Conservation (phyloP, 2,113 vertebrate genomes). For the Takifugu bimaculatus region DNA sequence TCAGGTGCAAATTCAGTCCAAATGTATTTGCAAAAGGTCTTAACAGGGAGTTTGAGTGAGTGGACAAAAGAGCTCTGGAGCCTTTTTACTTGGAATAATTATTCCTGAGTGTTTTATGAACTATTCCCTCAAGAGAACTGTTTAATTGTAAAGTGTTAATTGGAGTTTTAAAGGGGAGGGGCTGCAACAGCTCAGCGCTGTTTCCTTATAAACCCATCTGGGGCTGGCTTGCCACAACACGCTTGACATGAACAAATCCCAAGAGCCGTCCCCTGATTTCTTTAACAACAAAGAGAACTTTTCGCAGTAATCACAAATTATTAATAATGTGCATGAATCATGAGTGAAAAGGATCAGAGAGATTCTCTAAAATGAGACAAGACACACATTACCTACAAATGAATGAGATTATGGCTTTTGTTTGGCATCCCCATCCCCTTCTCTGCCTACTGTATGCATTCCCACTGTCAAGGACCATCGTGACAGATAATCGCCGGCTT, state of each 20-base stretch:
- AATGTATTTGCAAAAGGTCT: slow-evolving; percentile 35
- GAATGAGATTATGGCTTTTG: slow-evolving; percentile 42
- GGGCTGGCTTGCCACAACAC: slow-evolving; percentile 66
- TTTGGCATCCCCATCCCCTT: slow-evolving; percentile 16
- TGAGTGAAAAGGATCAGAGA: slow-evolving; percentile 18
- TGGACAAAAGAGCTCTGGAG: slow-evolving; percentile 47
- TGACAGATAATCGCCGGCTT: slow-evolving; percentile 38
- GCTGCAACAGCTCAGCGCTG: slow-evolving; percentile 42
- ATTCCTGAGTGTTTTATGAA: slow-evolving; percentile 60
- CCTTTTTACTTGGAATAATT: slow-evolving; percentile 56
- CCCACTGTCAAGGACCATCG: slow-evolving; percentile 28
- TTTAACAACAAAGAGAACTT: slow-evolving; percentile 35
- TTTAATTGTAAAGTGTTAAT: slow-evolving; percentile 76
- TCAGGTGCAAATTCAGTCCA: slow-evolving; percentile 11
- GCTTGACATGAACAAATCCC: slow-evolving; percentile 41
- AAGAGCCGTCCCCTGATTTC: slow-evolving; percentile 34
- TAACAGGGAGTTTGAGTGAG: slow-evolving; percentile 22
- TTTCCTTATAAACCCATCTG: slow-evolving; percentile 58
- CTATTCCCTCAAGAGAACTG: slow-evolving; percentile 54
- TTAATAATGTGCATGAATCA: background rate
- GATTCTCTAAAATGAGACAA: slow-evolving; percentile 16
- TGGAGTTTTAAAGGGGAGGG: slow-evolving; percentile 61
- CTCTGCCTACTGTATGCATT: slow-evolving; percentile 21
- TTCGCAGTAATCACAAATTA: slow-evolving; percentile 5
- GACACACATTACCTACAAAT: slow-evolving; percentile 31